phyloP scores from a whole-genome alignment of 2,888 invertebrate genomes.

The Bembecia ichneumoniformis region DNA sequence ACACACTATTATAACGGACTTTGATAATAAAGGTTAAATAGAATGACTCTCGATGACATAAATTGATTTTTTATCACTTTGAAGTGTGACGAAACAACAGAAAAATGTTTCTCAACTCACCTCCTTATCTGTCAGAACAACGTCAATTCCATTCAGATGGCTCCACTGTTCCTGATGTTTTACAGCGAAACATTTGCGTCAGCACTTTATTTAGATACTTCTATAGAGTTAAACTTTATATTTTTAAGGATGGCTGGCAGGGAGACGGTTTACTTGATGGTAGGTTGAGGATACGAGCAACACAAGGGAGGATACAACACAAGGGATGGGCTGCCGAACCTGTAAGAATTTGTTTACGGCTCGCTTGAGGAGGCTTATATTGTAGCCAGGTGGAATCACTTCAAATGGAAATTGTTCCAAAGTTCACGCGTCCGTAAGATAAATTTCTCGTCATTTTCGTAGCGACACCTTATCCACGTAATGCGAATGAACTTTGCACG shows the following conservation, averaged over 20 bases:
- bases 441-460: too few species aligned
- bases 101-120: conserved; percentile 42
- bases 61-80: conserved; percentile 60
- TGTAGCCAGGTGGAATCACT: not conserved
- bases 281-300: not conserved
- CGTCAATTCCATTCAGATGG: conserved; percentile 40
- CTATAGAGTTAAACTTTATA: not conserved
- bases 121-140: conserved; percentile 46
- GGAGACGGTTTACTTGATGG: not conserved
- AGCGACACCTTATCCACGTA: too few species aligned
- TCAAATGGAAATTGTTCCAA: too few species aligned
- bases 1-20: conserved; percentile 11
- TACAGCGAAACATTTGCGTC: not conserved
- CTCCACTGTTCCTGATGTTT: conserved; percentile 6
- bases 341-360: not conserved
- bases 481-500: too few species aligned
- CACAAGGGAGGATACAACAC: not conserved
- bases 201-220: not conserved
- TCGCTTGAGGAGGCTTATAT: not conserved
- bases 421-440: too few species aligned
- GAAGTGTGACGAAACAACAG: conserved; percentile 47
- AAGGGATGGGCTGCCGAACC: not conserved
- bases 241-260: not conserved
- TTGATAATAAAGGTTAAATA: conserved; percentile 37
- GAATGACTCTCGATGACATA: conserved; percentile 48